phyloP scores from a whole-genome alignment of 2,888 invertebrate genomes.

The Andrena flavipes region DNA sequence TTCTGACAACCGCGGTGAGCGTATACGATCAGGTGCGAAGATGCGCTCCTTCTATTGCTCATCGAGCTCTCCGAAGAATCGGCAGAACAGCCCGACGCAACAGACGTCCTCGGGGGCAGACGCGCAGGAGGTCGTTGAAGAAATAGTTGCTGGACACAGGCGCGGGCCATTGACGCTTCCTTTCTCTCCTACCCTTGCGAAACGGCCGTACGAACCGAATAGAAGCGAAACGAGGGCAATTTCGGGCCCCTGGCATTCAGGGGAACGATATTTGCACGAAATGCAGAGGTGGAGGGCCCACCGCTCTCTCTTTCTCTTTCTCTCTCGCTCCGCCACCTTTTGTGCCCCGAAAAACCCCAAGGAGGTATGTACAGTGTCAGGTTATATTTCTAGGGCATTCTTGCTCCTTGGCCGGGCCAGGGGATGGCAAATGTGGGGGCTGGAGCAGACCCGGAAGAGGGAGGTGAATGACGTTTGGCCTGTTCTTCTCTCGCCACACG shows the following conservation, averaged over 20 bases:
- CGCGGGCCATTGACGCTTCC: constrained; percentile 6
- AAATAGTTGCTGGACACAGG: constrained; percentile 21
- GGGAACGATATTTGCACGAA: constrained; percentile 73
- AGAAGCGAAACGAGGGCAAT: constrained; percentile 78
- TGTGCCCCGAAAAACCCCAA: constrained; percentile 8
- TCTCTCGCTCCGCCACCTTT: constrained; percentile 26
- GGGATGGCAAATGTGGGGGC: constrained; percentile 27
- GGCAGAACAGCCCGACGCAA: no score
- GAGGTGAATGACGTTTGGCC: constrained; percentile 52
- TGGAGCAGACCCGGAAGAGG: constrained; percentile 60
- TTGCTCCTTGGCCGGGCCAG: neutral
- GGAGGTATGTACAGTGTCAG: neutral
- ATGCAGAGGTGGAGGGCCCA: constrained; percentile 33
- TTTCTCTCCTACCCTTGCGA: constrained; percentile 29
- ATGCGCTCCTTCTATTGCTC: no score
- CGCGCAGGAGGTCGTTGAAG: neutral
- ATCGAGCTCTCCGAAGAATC: no score
- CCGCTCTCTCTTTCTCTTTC: constrained; percentile 5
- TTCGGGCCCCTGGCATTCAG: constrained; percentile 45
- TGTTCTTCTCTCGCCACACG: constrained; percentile 29
- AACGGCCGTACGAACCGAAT: constrained; percentile 51
- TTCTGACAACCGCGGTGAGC: no score
- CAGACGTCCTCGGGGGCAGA: neutral
- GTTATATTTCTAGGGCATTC: constrained; percentile 15
- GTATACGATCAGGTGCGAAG: no score